These are phyloP conservation scores for Macheiramphus alcinus DNA, from an alignment of 2,113 vertebrate genomes.

Conservation along the genomic window DNA sequence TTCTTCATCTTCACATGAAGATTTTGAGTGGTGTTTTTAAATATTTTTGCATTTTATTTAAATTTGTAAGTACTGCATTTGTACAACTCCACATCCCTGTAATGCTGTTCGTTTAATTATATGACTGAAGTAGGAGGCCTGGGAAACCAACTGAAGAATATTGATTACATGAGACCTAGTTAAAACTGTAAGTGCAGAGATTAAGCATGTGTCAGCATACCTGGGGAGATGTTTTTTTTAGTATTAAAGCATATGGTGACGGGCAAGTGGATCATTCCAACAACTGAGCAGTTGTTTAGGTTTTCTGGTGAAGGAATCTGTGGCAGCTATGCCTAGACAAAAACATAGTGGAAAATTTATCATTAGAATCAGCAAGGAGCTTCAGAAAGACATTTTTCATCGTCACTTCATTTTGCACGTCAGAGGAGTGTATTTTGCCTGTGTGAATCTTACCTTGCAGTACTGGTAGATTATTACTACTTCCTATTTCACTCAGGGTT, in stretches of 20 bases:
- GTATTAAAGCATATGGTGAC: background rate
- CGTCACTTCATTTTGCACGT: background rate
- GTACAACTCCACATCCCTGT: background rate
- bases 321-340: background rate
- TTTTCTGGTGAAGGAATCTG: background rate
- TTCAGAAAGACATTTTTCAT: background rate
- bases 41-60: background rate
- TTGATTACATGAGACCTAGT: background rate
- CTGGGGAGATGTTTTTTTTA: background rate
- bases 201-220: background rate
- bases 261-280: background rate
- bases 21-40: background rate
- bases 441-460: background rate
- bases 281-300: background rate
- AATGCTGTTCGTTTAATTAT: background rate
- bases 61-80: background rate
- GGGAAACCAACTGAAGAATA: background rate
- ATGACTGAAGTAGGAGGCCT: background rate
- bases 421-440: background rate
- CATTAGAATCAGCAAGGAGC: background rate
- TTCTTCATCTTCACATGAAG: background rate
- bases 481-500: background rate
- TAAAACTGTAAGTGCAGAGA: background rate
- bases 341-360: background rate
- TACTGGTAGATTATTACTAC: background rate